Conservation (phyloP, 2,797 vertebrate genomes). For the Pelobates cultripes region DNA sequence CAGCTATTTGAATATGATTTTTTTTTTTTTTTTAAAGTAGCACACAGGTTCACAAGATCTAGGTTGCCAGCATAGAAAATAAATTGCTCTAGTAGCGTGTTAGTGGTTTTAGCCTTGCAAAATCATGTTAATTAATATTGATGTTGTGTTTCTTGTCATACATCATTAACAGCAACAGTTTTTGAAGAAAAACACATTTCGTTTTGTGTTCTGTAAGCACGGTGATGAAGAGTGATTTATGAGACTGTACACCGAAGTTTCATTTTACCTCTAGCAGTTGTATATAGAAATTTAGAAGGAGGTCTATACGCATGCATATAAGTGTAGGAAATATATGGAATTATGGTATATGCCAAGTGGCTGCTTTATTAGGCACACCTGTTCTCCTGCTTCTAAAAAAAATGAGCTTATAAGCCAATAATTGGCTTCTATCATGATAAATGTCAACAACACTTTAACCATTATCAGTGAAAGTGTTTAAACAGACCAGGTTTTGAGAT, state of each 20-base stretch:
- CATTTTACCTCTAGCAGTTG: no score
- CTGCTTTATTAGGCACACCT: no score
- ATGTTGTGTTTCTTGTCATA: conserved; percentile 49
- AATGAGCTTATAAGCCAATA: no score
- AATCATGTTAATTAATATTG: conserved; percentile 50
- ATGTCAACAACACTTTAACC: no score
- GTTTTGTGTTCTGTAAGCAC: conserved; percentile 5
- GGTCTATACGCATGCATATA: no score
- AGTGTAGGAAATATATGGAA: no score
- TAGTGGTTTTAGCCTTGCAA: conserved; percentile 3
- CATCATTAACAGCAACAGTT: conserved; percentile 51
- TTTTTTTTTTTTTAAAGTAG: not conserved
- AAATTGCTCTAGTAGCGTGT: conserved; percentile 31
- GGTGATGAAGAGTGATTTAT: conserved; percentile 38
- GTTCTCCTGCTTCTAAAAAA: no score
- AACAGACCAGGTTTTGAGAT: no score
- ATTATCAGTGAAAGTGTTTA: no score
- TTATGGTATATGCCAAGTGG: no score
- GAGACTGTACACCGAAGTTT: not conserved
- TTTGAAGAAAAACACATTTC: conserved; percentile 41
- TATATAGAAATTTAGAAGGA: no score
- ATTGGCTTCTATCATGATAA: no score
- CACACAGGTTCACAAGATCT: not conserved
- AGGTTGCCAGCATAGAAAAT: conserved; percentile 8
- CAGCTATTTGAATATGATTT: not conserved